A percentile compares a stretch with the other conserved stretches of the same genome.
These are phyloP conservation scores for Serripes groenlandicus DNA, from an alignment of 2,888 invertebrate species.

Conservation along the genomic window DNA sequence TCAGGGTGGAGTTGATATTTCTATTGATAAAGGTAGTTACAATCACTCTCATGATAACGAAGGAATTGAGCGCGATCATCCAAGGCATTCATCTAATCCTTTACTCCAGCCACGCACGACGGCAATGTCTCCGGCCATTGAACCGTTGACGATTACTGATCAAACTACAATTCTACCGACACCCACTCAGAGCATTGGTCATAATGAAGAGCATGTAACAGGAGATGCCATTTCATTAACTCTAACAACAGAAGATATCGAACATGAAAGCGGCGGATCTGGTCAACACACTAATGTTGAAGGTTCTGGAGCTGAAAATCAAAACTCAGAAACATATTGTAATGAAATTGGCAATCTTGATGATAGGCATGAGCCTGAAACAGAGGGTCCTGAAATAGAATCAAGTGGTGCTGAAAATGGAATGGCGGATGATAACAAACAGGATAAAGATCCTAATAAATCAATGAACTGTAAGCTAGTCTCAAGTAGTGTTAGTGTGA, in stretches of 20 bases:
- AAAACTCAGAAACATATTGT: not conserved
- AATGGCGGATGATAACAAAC: conserved; percentile 10
- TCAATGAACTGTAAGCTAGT: not conserved
- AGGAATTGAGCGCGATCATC: conserved; percentile 2
- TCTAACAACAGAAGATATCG: not conserved
- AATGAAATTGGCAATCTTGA: not conserved
- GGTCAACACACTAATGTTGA: not conserved
- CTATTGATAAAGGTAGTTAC: conserved; percentile 35
- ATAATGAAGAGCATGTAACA: not conserved
- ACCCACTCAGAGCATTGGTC: not conserved
- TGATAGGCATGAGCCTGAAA: not conserved
- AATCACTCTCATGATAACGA: conserved; percentile 19
- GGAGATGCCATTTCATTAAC: not conserved
- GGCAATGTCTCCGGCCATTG: not conserved
- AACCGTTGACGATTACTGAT: conserved; percentile 10
- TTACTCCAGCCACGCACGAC: not conserved
- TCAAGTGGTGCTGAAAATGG: conserved; percentile 9
- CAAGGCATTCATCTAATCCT: conserved; percentile 28
- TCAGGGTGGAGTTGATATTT: conserved; percentile 31
- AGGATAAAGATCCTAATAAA: not conserved
- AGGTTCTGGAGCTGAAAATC: conserved; percentile 17
- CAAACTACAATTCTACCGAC: conserved; percentile 38
- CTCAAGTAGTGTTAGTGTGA: too few relatives aligned
- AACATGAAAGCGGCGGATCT: not conserved
- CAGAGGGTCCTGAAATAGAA: not conserved